phyloP scores from a whole-genome alignment of 2,797 vertebrate genomes.

The Momotus momota region DNA sequence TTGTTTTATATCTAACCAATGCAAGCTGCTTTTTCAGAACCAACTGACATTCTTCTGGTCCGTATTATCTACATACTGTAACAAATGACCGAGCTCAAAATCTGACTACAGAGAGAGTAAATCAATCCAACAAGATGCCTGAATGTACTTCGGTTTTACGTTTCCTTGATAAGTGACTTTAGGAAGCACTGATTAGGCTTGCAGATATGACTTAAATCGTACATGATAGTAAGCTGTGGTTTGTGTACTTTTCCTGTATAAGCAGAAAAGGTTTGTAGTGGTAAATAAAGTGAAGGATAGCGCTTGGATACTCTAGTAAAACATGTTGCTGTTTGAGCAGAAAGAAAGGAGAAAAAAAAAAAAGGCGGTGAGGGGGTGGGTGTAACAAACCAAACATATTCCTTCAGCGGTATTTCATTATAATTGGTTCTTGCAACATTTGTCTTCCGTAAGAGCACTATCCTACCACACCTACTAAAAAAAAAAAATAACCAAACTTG shows the following conservation, averaged over 20 bases:
- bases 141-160: rapidly evolving
- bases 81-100: background rate
- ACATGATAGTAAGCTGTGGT: rapidly evolving
- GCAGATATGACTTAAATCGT: background rate
- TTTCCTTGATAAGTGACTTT: background rate
- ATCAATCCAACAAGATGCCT: background rate
- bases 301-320: background rate
- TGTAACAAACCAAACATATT: background rate
- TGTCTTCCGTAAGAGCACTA: background rate
- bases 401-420: background rate
- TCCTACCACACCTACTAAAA: background rate
- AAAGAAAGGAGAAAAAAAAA: too few relatives aligned
- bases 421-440: background rate
- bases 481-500: background rate
- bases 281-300: background rate
- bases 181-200: background rate
- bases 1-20: background rate
- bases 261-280: background rate
- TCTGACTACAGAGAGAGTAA: background rate
- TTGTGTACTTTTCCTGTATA: background rate
- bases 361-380: too few relatives aligned
- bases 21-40: background rate
- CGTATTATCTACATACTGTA: rapidly evolving
- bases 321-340: background rate
- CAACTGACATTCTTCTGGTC: rapidly evolving